phyloP scores from a whole-genome alignment of 2,797 vertebrate species.

The Myotis findleyi region DNA sequence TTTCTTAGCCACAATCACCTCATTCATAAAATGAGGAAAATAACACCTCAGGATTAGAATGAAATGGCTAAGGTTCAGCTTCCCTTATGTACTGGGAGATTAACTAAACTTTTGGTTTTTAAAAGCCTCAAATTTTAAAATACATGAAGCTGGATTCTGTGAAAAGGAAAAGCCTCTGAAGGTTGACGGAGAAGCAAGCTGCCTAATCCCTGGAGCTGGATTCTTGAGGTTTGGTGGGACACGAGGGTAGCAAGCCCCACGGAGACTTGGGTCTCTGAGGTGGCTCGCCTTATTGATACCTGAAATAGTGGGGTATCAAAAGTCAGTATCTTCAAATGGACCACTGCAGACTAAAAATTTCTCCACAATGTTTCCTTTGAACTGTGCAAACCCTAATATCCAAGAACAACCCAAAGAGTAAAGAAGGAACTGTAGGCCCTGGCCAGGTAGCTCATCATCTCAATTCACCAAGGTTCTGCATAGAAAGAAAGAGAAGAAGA shows the following conservation, averaged over 20 bases:
- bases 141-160: not conserved
- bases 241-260: not conserved
- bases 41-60: not conserved
- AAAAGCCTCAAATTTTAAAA: not conserved
- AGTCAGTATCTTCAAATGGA: not conserved
- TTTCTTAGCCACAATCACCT: not conserved
- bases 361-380: not conserved
- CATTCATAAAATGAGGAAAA: slow-evolving; percentile 53
- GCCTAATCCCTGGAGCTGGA: not conserved
- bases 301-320: not conserved
- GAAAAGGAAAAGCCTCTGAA: not conserved
- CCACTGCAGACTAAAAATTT: not conserved
- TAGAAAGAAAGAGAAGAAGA: not conserved
- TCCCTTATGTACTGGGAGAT: not conserved
- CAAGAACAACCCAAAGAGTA: not conserved
- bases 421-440: not conserved
- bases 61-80: not conserved
- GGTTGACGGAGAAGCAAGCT: not conserved
- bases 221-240: not conserved
- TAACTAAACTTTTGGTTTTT: not conserved
- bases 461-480: not conserved
- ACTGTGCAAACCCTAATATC: not conserved
- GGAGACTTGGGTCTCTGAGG: not conserved
- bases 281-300: not conserved
- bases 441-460: not conserved